These are phyloP conservation scores for Pseudococcus jackbeardsleyi DNA, from an alignment of 2,888 invertebrate species.

Conservation along the genomic window DNA sequence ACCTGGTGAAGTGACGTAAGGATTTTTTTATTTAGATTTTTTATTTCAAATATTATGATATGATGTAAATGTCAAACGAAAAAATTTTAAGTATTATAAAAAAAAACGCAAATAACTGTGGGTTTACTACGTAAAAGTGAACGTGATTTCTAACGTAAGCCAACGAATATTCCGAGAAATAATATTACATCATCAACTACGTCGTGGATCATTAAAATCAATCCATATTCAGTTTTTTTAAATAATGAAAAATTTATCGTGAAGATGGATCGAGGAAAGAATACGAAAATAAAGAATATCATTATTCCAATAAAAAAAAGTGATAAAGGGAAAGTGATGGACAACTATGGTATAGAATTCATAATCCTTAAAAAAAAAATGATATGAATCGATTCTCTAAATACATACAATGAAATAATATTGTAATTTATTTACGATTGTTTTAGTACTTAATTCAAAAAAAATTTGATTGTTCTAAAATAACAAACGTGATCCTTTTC, in stretches of 20 bases:
- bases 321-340: background rate
- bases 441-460: background rate
- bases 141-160: background rate
- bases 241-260: background rate
- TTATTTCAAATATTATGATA: background rate
- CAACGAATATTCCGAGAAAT: conserved; percentile 4
- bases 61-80: background rate
- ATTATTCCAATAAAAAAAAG: background rate
- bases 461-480: background rate
- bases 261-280: background rate
- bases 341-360: background rate
- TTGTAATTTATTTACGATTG: background rate
- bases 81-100: conserved; percentile 3
- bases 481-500: background rate
- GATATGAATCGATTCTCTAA: background rate
- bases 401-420: no score
- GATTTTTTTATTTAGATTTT: conserved; percentile 6
- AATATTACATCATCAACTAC: background rate
- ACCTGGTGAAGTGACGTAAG: background rate
- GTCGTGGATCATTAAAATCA: background rate
- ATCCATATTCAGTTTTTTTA: background rate
- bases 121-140: background rate
- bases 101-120: background rate
- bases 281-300: background rate
- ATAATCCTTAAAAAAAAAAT: background rate